Evolutionary conservation across 2,113 vertebrate species (phyloP), one percentile per base, ranked within the genome.

Genomic region (Leptobrachium leishanense): DNA sequence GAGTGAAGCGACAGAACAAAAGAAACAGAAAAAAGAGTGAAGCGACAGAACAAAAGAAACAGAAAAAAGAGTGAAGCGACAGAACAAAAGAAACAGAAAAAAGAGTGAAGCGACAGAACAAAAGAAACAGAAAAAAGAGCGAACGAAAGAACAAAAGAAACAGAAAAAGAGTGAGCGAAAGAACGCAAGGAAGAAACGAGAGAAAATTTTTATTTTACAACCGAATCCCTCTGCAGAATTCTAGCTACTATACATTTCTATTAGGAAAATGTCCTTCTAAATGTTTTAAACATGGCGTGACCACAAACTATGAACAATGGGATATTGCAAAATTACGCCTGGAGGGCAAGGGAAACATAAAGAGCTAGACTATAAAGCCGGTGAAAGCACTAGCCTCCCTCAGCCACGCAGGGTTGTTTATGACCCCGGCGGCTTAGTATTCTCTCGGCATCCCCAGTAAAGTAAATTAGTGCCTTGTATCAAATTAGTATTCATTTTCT

Each of bases 401-500:
- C 68, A 54, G 20, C 40, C 44, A 9, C 20, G 2, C 10, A 71
- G 46, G 10, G 5, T 8, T 66, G 62, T 53, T 59, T 39, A 0
- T 79, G 82, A 75, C 5, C 53, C 81, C 84, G 63, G 85, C 82
- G 64, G 39, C 85, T 90, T 89, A 88, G 84, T 85, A 83, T 89
- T 85, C 85, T 88, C 89, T 90, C 88, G 87, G 88, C 89, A 88
- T 91, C 89, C 88, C 85, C 87, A 87, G 88, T 89, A 87, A 88
- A 86, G 85, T 75, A 67, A 90, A 90, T 91, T 91, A 91, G 86
- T 74, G 83, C 85, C 85, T 86, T 87, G 82, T 88, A 90, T 90
- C 90, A 88, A 91, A 90, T 93, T 91, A 92, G 90, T 87, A 88
- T 90, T 91, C 86, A 86, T 90, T 88, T 87, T 83, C 91, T 80